Evolutionary conservation across 2,888 invertebrate genomes (phyloP).

Genomic region (Caenorhabditis panamensis): DNA sequence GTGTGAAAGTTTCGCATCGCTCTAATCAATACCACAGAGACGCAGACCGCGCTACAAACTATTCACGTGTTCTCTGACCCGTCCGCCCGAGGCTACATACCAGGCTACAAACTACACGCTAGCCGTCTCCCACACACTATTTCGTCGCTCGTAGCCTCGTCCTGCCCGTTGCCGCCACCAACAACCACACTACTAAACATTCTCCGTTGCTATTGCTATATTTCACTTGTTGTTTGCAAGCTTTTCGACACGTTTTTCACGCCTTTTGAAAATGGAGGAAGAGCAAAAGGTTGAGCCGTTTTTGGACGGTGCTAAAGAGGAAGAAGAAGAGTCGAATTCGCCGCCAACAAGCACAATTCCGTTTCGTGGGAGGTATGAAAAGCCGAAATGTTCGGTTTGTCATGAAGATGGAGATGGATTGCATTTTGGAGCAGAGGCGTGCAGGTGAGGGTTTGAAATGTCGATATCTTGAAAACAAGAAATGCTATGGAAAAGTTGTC

Average conservation of each 20-base stretch:
- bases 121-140: slow-evolving; percentile 43
- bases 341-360: background rate
- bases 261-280: background rate
- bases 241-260: background rate
- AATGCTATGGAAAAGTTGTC: too few relatives aligned
- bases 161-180: slow-evolving; percentile 8
- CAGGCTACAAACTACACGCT: slow-evolving; percentile 48
- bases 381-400: slow-evolving; percentile 51
- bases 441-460: too few relatives aligned
- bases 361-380: slow-evolving; percentile 25
- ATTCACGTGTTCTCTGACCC: slow-evolving; percentile 1
- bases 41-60: slow-evolving; percentile 44
- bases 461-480: too few relatives aligned
- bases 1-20: too few relatives aligned
- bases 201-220: too few relatives aligned
- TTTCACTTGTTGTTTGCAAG: background rate
- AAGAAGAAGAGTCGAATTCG: background rate
- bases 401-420: slow-evolving; percentile 51
- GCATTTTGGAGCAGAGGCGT: slow-evolving; percentile 59
- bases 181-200: background rate
- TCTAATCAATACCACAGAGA: slow-evolving; percentile 40
- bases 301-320: background rate
- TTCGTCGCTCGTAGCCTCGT: slow-evolving; percentile 41
- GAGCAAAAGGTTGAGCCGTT: slow-evolving; percentile 14
- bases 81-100: slow-evolving; percentile 21